These are phyloP conservation scores for Lagopus leucura DNA, from an alignment of 2,113 vertebrate species.

Conservation along the genomic window DNA sequence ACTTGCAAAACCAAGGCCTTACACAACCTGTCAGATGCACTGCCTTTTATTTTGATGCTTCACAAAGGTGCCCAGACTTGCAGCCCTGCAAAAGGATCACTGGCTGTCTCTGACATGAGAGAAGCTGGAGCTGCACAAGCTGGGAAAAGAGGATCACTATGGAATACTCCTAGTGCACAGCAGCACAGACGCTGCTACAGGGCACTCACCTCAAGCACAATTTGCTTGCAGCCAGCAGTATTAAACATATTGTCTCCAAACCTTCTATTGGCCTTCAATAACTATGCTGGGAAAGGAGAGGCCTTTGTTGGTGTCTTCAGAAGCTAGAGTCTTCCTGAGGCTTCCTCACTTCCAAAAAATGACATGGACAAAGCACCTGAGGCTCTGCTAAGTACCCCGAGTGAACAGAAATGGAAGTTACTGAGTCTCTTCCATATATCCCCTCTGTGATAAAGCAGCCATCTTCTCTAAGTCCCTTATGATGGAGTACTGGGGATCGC, in stretches of 20 bases:
- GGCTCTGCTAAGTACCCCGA: background rate
- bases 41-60: background rate
- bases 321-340: background rate
- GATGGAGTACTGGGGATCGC: background rate
- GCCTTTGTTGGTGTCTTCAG: background rate
- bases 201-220: background rate
- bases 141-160: background rate
- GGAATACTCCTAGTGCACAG: accelerated
- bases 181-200: background rate
- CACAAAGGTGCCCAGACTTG: background rate
- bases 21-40: background rate
- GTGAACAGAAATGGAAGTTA: background rate
- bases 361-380: background rate
- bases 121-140: background rate
- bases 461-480: background rate
- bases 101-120: background rate
- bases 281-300: background rate
- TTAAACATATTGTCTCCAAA: background rate
- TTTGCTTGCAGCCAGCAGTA: background rate
- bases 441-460: background rate
- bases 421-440: background rate
- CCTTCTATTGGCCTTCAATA: background rate
- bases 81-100: background rate
- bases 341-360: background rate
- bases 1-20: background rate